Conservation (phyloP, 2,797 vertebrate species). For the Liparis tanakae region DNA sequence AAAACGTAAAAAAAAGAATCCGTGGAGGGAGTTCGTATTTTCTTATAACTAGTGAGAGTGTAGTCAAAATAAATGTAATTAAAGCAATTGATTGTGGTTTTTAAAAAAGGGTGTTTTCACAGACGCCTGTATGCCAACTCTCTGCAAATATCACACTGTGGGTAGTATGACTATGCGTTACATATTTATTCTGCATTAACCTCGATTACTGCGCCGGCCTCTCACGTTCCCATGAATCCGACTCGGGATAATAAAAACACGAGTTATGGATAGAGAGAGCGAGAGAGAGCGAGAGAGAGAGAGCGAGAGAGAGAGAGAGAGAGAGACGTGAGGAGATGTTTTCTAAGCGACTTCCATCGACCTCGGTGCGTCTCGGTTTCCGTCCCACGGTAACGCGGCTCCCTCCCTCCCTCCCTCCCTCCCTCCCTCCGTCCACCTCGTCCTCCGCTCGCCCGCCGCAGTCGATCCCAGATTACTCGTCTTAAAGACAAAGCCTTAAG, state of each 20-base stretch:
- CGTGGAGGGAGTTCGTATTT: conserved; percentile 17
- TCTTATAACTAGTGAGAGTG: conserved; percentile 11
- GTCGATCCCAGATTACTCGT: conserved; percentile 79
- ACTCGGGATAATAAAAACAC: conserved; percentile 47
- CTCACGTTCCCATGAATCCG: conserved; percentile 12
- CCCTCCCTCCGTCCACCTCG: conserved; percentile 55
- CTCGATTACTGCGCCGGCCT: conserved; percentile 5
- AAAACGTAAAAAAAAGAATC: conserved; percentile 13
- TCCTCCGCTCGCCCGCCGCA: conserved; percentile 74
- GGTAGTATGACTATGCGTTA: not conserved
- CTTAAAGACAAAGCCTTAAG: conserved; percentile 81
- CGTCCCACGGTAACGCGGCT: conserved; percentile 42
- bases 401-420: conserved; percentile 39
- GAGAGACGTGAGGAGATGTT: conserved; percentile 35
- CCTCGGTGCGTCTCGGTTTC: conserved; percentile 31
- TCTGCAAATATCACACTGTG: not conserved
- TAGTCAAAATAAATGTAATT: conserved; percentile 27
- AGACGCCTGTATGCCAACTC: conserved; percentile 19
- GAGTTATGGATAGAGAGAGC: not conserved
- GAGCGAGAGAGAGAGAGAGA: not conserved
- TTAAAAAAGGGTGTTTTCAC: conserved; percentile 21
- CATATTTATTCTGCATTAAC: conserved; percentile 34
- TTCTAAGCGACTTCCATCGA: conserved; percentile 42
- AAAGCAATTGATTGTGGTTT: conserved; percentile 25
- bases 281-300: conserved; percentile 22